A percentile compares a stretch with the other conserved stretches of the same genome.
Evolutionary conservation across 1,140 invertebrate species (phyloP).

Genomic region (Euura saliciscinereae): DNA sequence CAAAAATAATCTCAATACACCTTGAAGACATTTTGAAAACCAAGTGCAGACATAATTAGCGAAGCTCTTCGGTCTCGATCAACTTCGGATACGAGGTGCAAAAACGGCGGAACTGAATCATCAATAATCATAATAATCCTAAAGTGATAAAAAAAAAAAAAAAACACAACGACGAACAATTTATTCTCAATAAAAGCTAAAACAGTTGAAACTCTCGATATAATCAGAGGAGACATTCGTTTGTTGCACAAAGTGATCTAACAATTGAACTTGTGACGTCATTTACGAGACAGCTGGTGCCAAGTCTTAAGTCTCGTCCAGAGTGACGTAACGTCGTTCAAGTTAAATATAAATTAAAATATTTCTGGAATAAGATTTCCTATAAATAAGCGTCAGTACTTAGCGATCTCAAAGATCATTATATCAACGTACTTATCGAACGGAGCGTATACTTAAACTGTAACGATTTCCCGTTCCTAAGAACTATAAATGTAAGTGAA

Average conservation of each 20-base stretch:
- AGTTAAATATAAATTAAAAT: background rate
- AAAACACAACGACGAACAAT: no score
- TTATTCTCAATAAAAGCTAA: conserved; percentile 8
- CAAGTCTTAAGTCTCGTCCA: background rate
- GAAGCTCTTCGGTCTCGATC: no score
- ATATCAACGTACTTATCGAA: no score
- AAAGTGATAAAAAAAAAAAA: background rate
- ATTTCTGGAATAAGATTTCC: background rate
- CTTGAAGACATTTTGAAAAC: no score
- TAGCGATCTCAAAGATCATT: background rate
- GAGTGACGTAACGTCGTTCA: background rate
- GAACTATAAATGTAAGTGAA: no score
- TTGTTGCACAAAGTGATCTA: background rate
- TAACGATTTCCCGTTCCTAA: no score
- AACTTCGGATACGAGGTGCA: no score
- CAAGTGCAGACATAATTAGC: no score
- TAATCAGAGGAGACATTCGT: background rate
- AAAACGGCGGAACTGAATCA: no score
- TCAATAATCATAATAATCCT: no score
- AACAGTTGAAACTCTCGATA: conserved; percentile 12
- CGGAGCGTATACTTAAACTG: no score
- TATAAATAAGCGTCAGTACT: background rate
- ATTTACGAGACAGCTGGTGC: background rate
- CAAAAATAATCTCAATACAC: conserved; percentile 5
- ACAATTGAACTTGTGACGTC: background rate